These are phyloP conservation scores for Pantherophis vulpinus DNA, from an alignment of 2,797 vertebrate species.

Conservation along the genomic window DNA sequence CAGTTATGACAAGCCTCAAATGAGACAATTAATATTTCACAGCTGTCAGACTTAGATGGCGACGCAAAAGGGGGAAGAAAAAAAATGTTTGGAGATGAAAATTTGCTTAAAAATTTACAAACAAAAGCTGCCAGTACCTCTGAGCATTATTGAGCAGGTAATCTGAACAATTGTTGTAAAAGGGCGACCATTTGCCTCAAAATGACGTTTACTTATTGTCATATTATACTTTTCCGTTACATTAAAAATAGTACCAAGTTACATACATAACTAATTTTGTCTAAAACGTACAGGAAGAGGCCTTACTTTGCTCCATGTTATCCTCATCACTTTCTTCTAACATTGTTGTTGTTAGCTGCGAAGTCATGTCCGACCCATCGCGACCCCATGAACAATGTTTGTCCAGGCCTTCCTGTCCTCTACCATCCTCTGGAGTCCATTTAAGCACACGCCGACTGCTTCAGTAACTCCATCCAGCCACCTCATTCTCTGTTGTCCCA, in stretches of 20 bases:
- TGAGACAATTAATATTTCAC: conserved; percentile 41
- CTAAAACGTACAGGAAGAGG: background rate
- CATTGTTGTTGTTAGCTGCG: no score
- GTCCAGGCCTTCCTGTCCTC: no score
- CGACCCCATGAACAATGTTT: no score
- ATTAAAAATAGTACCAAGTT: background rate
- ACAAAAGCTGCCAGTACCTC: background rate
- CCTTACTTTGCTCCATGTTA: background rate
- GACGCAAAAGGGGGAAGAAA: background rate
- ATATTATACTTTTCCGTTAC: background rate
- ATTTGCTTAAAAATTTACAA: background rate
- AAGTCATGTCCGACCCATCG: no score
- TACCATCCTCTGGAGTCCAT: no score
- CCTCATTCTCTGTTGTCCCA: no score
- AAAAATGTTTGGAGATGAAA: background rate
- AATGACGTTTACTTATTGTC: background rate
- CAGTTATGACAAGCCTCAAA: conserved; percentile 43
- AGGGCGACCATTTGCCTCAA: background rate
- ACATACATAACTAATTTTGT: background rate
- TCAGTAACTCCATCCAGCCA: no score
- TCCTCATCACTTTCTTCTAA: background rate
- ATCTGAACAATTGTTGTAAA: background rate
- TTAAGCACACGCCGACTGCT: no score
- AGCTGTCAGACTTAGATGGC: conserved; percentile 23
- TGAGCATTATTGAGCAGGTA: background rate